Conservation (phyloP, 2,888 invertebrate species). For the Plagiodera versicolora region DNA sequence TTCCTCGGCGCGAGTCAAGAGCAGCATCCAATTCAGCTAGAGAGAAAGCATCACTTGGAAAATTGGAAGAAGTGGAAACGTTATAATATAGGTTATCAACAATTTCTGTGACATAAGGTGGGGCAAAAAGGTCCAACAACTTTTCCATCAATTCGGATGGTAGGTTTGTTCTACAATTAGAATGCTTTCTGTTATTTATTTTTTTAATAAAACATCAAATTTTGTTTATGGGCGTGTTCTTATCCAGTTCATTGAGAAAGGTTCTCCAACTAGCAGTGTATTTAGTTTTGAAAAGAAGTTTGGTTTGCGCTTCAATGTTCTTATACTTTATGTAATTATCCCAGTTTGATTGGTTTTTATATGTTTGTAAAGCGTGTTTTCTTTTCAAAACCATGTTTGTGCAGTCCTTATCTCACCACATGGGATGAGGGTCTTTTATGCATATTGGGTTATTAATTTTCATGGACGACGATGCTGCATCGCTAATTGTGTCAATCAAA, state of each 20-base stretch:
- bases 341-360: neutral
- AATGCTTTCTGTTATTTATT: neutral
- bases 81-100: neutral
- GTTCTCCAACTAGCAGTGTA: neutral
- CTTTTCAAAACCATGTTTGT: too few species aligned
- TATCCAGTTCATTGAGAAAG: neutral
- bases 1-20: neutral
- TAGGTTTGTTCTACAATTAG: neutral
- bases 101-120: neutral
- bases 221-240: neutral
- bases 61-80: neutral
- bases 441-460: too few species aligned
- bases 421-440: too few species aligned
- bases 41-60: neutral
- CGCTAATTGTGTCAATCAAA: too few species aligned
- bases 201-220: slow-evolving; percentile 1
- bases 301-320: neutral
- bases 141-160: slow-evolving; percentile 4
- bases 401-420: too few species aligned
- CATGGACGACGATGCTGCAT: too few species aligned
- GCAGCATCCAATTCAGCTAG: slow-evolving; percentile 1
- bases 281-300: neutral
- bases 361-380: too few species aligned
- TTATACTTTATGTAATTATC: neutral
- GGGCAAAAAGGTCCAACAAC: neutral